Conservation (phyloP, 2,797 vertebrate genomes). For the Aselliscus stoliczkanus region DNA sequence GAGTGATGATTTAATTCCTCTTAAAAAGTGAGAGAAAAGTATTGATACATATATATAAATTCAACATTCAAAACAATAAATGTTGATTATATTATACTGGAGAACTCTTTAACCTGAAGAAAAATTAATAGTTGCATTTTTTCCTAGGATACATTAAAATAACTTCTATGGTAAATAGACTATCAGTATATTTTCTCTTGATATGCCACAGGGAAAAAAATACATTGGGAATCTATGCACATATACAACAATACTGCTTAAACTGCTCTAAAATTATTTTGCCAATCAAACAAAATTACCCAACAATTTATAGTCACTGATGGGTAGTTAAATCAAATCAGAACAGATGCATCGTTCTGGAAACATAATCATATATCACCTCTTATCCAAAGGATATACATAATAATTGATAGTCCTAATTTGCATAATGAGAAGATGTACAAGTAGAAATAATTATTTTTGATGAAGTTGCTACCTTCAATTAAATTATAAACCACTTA, state of each 20-base stretch:
- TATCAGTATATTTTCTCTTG: background rate
- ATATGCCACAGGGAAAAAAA: background rate
- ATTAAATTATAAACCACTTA: conserved; percentile 39
- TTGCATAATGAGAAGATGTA: conserved; percentile 50
- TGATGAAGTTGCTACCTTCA: background rate
- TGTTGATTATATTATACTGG: background rate
- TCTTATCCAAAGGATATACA: conserved; percentile 32
- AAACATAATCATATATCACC: conserved; percentile 21
- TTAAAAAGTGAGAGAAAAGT: background rate
- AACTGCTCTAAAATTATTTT: conserved; percentile 63
- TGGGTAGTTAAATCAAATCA: conserved; percentile 61
- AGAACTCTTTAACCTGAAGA: background rate
- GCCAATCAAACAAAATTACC: conserved; percentile 68
- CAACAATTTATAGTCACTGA: conserved; percentile 59
- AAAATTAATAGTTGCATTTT: background rate
- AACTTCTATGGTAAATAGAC: background rate
- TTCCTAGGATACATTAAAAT: background rate
- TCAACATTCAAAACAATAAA: background rate
- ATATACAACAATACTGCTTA: conserved; percentile 43
- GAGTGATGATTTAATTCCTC: background rate
- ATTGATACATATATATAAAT: background rate
- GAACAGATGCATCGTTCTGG: conserved; percentile 57
- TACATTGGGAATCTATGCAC: background rate
- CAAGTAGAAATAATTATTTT: conserved; percentile 51
- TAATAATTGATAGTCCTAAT: conserved; percentile 36